Conservation (phyloP, 2,888 invertebrate genomes). For the Entomobrya proxima region DNA sequence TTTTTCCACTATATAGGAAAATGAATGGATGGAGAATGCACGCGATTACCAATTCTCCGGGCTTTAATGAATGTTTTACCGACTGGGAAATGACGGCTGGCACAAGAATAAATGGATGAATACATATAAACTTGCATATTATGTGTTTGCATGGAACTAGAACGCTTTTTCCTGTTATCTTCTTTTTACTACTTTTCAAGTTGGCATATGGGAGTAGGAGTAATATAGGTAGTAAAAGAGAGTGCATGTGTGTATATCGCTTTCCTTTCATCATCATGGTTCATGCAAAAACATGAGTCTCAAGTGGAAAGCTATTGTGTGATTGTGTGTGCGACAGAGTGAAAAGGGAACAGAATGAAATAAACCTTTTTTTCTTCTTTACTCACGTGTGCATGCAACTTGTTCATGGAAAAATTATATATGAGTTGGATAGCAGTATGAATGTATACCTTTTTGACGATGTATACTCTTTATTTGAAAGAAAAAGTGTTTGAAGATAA, state of each 20-base stretch:
- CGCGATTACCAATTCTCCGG: not conserved
- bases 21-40: not conserved
- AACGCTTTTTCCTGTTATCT: too few relatives aligned
- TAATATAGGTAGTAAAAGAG: not conserved
- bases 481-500: too few relatives aligned
- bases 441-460: not conserved
- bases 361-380: constrained; percentile 29
- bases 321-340: constrained; percentile 22
- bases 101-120: not conserved
- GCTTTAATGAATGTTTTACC: constrained; percentile 61
- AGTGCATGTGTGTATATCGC: not conserved
- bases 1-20: too few relatives aligned
- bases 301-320: constrained; percentile 36
- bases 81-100: constrained; percentile 53
- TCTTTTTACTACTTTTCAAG: not conserved
- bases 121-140: not conserved
- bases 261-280: constrained; percentile 30
- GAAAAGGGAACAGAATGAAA: constrained; percentile 43
- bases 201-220: not conserved
- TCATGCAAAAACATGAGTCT: constrained; percentile 45
- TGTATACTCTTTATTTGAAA: too few relatives aligned
- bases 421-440: constrained; percentile 4
- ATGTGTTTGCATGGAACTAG: constrained; percentile 5
- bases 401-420: constrained; percentile 12
- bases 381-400: constrained; percentile 47